Evolutionary conservation across 2,797 vertebrate genomes (phyloP).

Genomic region (Cebuella pygmaea): DNA sequence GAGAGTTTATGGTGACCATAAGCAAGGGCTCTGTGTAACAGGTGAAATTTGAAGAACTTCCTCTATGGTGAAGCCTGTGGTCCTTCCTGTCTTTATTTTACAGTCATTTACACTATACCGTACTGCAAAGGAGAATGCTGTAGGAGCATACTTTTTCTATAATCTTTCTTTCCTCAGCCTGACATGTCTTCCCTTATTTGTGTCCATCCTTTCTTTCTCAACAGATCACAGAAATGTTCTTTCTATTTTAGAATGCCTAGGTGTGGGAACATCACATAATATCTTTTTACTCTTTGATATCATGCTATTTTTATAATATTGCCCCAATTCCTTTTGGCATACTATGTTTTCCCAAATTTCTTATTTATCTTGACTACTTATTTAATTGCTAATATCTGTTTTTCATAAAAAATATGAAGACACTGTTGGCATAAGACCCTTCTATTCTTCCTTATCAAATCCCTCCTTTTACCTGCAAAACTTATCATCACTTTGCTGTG

Average conservation of each 20-base stretch:
- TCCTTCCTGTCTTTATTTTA: not conserved
- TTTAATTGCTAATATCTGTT: not conserved
- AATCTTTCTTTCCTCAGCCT: not conserved
- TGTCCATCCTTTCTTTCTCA: not conserved
- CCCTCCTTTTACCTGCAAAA: not conserved
- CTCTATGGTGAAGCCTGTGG: not conserved
- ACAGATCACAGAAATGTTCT: not conserved
- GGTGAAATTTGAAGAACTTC: not conserved
- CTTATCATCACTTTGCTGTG: not conserved
- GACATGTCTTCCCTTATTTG: not conserved
- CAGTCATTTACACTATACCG: not conserved
- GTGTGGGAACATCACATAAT: not conserved
- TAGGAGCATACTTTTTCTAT: not conserved
- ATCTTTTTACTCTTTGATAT: not conserved
- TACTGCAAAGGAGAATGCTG: not conserved
- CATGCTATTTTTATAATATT: not conserved
- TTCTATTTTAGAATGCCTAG: not conserved
- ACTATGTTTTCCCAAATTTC: not conserved
- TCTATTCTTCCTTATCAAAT: not conserved
- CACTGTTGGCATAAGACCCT: not conserved
- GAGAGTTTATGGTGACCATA: not conserved
- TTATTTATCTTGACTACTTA: not conserved
- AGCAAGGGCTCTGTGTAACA: not conserved
- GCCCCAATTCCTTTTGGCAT: not conserved
- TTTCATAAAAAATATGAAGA: constrained; percentile 19